Percentiles rank a stretch among this genome's conserved stretches.
These are phyloP conservation scores for Gymnobelideus leadbeateri DNA, from an alignment of 2,113 vertebrate genomes.

Conservation along the genomic window DNA sequence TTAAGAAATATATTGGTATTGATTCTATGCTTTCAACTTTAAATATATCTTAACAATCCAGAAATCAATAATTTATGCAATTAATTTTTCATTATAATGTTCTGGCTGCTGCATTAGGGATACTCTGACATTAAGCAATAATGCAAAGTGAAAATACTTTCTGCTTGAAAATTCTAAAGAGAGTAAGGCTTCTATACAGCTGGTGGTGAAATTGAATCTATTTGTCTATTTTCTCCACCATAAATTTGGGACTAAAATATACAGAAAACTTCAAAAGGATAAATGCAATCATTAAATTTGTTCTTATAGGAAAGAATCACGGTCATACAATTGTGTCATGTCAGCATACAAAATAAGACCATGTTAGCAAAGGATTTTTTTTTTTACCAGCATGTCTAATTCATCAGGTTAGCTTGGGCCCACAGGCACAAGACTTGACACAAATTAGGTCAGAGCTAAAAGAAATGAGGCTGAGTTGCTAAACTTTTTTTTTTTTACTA, in stretches of 20 bases:
- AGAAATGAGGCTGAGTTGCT: slow-evolving; percentile 54
- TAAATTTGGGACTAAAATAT: slow-evolving; percentile 29
- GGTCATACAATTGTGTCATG: slow-evolving; percentile 7
- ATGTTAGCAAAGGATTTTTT: slow-evolving; percentile 55
- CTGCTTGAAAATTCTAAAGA: slow-evolving; percentile 52
- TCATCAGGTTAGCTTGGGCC: slow-evolving; percentile 53
- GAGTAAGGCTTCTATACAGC: slow-evolving; percentile 11
- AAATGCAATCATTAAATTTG: slow-evolving; percentile 49
- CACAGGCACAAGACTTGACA: slow-evolving; percentile 54
- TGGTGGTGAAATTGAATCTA: slow-evolving; percentile 43
- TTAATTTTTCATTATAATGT: slow-evolving; percentile 75
- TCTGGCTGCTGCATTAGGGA: slow-evolving; percentile 65
- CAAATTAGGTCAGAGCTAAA: slow-evolving; percentile 56
- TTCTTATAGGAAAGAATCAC: slow-evolving; percentile 50
- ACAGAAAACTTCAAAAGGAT: slow-evolving; percentile 57
- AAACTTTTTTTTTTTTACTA: slow-evolving; percentile 36
- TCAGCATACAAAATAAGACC: slow-evolving; percentile 30
- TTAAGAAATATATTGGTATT: slow-evolving; percentile 68
- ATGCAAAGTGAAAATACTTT: slow-evolving; percentile 62
- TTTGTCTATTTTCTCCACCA: slow-evolving; percentile 42
- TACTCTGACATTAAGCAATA: slow-evolving; percentile 50
- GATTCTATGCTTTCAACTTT: slow-evolving; percentile 69
- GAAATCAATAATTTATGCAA: slow-evolving; percentile 72
- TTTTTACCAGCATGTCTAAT: slow-evolving; percentile 42
- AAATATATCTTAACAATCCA: slow-evolving; percentile 65